Evolutionary conservation across 2,797 vertebrate genomes (phyloP).

Genomic region (Megalops cyprinoides): DNA sequence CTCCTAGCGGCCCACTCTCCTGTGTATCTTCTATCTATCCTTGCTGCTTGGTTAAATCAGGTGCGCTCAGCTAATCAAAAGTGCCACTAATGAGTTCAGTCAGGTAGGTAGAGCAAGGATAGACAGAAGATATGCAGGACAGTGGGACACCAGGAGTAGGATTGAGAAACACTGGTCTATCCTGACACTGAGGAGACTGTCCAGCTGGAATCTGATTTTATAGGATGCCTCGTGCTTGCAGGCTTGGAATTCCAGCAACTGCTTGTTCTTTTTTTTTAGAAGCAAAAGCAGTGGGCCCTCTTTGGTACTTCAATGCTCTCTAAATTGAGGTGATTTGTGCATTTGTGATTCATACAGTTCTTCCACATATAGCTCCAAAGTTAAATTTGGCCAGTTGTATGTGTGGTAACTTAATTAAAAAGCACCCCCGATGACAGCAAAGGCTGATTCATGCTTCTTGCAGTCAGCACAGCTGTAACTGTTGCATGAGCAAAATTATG

Average conservation of each 20-base stretch:
- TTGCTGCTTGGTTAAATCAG: no score
- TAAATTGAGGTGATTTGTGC: background rate
- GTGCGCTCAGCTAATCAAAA: no score
- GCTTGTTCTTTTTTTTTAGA: background rate
- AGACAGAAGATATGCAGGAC: no score
- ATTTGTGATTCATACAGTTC: slow-evolving; percentile 13
- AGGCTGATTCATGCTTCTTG: no score
- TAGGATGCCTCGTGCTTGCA: slow-evolving; percentile 16
- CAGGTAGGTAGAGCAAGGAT: no score
- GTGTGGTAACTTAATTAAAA: slow-evolving; percentile 23
- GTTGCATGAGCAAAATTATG: no score
- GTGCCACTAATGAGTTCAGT: no score
- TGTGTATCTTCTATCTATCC: background rate
- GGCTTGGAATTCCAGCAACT: background rate
- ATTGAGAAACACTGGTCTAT: no score
- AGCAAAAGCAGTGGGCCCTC: slow-evolving; percentile 14
- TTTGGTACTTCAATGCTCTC: slow-evolving; percentile 13
- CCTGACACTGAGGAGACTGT: background rate
- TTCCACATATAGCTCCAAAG: slow-evolving; percentile 1
- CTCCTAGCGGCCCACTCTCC: slow-evolving; percentile 19
- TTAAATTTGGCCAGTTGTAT: slow-evolving; percentile 3
- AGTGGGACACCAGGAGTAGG: no score
- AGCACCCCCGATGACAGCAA: no score
- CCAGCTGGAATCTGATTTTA: background rate
- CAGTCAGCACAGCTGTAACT: no score